A percentile compares a stretch with the other conserved stretches of the same genome.
phyloP scores from a whole-genome alignment of 2,888 invertebrate species.

The Drosophila pegasa region DNA sequence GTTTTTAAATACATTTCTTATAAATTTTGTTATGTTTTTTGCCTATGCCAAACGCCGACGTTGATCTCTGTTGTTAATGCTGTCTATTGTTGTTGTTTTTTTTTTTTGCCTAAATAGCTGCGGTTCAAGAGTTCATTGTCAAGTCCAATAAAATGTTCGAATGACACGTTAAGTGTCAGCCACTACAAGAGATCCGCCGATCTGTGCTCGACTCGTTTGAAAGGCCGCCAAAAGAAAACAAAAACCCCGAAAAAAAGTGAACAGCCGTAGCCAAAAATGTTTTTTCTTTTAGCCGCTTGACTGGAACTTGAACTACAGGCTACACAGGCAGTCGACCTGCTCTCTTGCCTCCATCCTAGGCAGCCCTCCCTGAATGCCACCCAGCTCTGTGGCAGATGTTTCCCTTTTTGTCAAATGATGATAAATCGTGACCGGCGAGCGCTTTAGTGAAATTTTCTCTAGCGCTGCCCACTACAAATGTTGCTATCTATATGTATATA shows the following conservation, averaged over 20 bases:
- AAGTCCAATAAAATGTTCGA: slow-evolving; percentile 80
- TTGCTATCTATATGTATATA: slow-evolving; percentile 7
- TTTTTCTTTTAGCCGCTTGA: slow-evolving; percentile 44
- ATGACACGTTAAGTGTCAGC: slow-evolving; percentile 81
- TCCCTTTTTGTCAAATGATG: slow-evolving; percentile 77
- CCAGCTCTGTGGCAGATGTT: slow-evolving; percentile 53
- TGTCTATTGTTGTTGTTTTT: slow-evolving; percentile 28
- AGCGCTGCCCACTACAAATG: slow-evolving; percentile 42
- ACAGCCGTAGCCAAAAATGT: slow-evolving; percentile 36
- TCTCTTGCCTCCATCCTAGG: slow-evolving; percentile 3
- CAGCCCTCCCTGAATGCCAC: not conserved
- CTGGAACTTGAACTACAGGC: slow-evolving; percentile 51
- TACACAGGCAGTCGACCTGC: not conserved
- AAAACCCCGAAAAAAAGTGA: slow-evolving; percentile 5
- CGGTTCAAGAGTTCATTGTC: slow-evolving; percentile 79
- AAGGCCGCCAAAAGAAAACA: slow-evolving; percentile 4
- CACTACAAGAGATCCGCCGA: slow-evolving; percentile 55
- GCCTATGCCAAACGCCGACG: slow-evolving; percentile 32
- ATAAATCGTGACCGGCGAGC: slow-evolving; percentile 72
- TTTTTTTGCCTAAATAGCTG: slow-evolving; percentile 13
- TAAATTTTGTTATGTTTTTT: slow-evolving; percentile 19
- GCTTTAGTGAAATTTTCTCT: slow-evolving; percentile 66
- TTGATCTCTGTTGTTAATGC: slow-evolving; percentile 37
- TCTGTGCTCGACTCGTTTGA: slow-evolving; percentile 33
- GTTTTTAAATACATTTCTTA: slow-evolving; percentile 9